Conservation (phyloP, 2,888 invertebrate genomes). For the Shargacucullia verbasci region DNA sequence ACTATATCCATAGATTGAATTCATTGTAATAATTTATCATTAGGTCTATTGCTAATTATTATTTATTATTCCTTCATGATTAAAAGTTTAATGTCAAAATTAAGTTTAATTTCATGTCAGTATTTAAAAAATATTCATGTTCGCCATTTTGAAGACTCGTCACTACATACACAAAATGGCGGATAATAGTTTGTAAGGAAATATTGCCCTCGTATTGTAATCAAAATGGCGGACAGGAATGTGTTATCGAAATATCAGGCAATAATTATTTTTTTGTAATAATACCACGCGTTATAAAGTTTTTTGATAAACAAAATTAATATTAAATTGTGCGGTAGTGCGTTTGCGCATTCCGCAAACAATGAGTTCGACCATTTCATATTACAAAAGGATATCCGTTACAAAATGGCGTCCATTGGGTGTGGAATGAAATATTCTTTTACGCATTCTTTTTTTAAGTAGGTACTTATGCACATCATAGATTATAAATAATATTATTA, state of each 20-base stretch:
- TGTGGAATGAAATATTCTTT: neutral
- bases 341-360: conserved; percentile 23
- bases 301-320: neutral
- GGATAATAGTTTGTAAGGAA: conserved; percentile 4
- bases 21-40: conserved; percentile 71
- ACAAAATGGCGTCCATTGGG: conserved; percentile 20
- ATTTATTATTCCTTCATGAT: conserved; percentile 80
- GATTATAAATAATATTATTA: no score
- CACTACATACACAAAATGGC: conserved; percentile 32
- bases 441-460: no score
- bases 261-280: conserved; percentile 18
- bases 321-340: neutral
- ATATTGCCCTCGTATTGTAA: neutral
- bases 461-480: no score
- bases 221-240: conserved; percentile 14
- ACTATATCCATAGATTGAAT: conserved; percentile 85
- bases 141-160: conserved; percentile 40
- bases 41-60: conserved; percentile 75
- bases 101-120: conserved; percentile 65
- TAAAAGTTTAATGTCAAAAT: conserved; percentile 73
- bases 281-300: neutral
- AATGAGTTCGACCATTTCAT: conserved; percentile 4
- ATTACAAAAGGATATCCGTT: conserved; percentile 4
- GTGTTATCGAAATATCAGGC: neutral
- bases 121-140: conserved; percentile 9